Percentiles rank a stretch among this genome's conserved stretches.
Conservation (phyloP, 1,140 invertebrate species). For the Procambarus virginalis region DNA sequence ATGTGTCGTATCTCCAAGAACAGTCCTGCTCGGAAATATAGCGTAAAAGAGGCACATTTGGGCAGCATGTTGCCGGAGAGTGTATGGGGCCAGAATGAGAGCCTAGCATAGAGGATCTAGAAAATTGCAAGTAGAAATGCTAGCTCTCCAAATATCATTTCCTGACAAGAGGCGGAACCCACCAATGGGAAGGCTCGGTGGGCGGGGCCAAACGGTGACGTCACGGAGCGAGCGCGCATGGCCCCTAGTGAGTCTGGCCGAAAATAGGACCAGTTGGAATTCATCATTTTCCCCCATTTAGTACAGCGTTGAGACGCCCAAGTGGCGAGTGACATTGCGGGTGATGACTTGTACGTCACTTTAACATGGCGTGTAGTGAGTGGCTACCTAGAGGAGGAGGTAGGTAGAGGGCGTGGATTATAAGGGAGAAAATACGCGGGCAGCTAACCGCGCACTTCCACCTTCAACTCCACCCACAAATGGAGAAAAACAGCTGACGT, state of each 20-base stretch:
- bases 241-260: slow-evolving; percentile 12
- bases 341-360: no score
- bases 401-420: no score
- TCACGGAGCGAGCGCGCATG: slow-evolving; percentile 55
- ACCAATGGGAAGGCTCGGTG: slow-evolving; percentile 44
- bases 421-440: background rate
- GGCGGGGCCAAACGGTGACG: slow-evolving; percentile 60
- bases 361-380: no score
- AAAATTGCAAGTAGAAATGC: slow-evolving; percentile 68
- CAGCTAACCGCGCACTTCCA: slow-evolving; percentile 24
- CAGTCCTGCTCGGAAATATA: background rate
- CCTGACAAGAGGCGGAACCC: slow-evolving; percentile 63
- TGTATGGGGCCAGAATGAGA: slow-evolving; percentile 66
- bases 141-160: slow-evolving; percentile 69
- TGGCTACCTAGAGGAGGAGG: no score
- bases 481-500: slow-evolving; percentile 68
- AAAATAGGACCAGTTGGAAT: slow-evolving; percentile 26
- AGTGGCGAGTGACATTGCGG: no score
- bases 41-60: background rate
- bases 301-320: background rate
- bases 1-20: background rate
- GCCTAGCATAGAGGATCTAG: slow-evolving; percentile 64
- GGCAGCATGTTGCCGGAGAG: slow-evolving; percentile 31
- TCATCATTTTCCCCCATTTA: slow-evolving; percentile 44
- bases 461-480: slow-evolving; percentile 64